Base-by-base conservation (phyloP, 2,888 invertebrate genomes). In the Eulithis testata region DNA sequence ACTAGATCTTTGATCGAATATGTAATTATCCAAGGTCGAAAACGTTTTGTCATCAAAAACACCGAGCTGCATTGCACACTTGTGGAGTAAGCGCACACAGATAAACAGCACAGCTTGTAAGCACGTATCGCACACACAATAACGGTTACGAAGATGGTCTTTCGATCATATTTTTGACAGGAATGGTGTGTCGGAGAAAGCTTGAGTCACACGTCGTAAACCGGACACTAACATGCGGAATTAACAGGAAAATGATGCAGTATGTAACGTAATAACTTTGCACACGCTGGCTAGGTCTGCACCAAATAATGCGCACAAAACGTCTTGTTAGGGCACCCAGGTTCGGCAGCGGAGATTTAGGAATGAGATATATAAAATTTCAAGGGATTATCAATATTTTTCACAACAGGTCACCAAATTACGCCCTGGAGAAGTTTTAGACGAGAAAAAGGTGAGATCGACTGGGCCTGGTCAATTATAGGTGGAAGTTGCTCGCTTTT, bases 381-480 rank as follows among this genome's bases (percentile, higher is more conserved):
- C 74, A 80, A 79, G 84, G 87, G 87, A 90, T 90, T 89, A 89
- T 91, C 87, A 85, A 79, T 90, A 70, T 92, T 91, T 90, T 92
- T 89, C 88, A 90, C 85, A 89, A 91, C 93, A 93, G 97, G 96
- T 96, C 94, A 97, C 96, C 93, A 97, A 97, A 96, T 97, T 98
- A 93, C 97, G 98, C 84, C 98, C 98, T 82, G 98, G 98, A 91
- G 98, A 98, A 95, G 96, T 98, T 91, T 93, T 97, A 94, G 97
- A 97, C 94, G 98, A 98, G 91, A 97, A 96, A 95, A 97, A 97
- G 98, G 98, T 98, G 97, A 97, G 92, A 91, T 87, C 85, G 84
- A 86, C 86, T 89, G 90, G 90, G 85, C 90, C 91, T 90, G 89
- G 88, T 86, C 88, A 83, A 81, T 87, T 87, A 87, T 90, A 91